Evolutionary conservation across 1,140 invertebrate species (phyloP), one percentile per base, ranked within the genome.

Genomic region (Bactericera cockerelli): DNA sequence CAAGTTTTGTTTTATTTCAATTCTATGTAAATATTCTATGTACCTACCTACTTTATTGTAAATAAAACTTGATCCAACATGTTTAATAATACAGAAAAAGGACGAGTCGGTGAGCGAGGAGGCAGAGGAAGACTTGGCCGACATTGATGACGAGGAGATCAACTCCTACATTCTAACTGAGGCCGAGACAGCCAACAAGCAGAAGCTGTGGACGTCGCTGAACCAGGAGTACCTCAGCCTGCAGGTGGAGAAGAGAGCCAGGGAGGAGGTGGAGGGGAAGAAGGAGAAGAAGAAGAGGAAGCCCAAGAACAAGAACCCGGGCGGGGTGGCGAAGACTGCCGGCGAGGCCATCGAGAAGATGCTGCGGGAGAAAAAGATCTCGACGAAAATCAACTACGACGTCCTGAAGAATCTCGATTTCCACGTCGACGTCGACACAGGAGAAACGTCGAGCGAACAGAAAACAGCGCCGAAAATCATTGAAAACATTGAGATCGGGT

Each of bases 361-460:
- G 81, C 71, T 97, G 6, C 84, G 91, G 64, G 92, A 95, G 66
- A 96, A 94, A 70, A 90, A 89, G 69, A 86, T 98, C 59, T 97
- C 93, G 0, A 84, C 81, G 3, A 98, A 98, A 79, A 96, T 98
- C 28, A 96, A 98, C 72, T 98, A 98, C 68, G 93, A 98, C 65
- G 93, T 98, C 19, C 73, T 98, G 13, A 92, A 90, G 67, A 88
- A 81, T 67, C 72, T 93, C 63, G 81, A 81, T 69, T 16, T 49
- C 13, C 4, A 4, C 13, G 28, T 31, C 4, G 28, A 31, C 13
- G 28, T 31, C 13, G 13, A 31, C 28, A 31, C 28, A 6, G 28
- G 28, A 13, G 28, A 31, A 13, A 31, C 13, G 28, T 31, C 28
- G 28, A 31, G 4, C 4, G 28, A 13, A 31, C 28, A 31, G 28